Conservation (phyloP, 2,797 vertebrate genomes). For the Chelonia mydas region DNA sequence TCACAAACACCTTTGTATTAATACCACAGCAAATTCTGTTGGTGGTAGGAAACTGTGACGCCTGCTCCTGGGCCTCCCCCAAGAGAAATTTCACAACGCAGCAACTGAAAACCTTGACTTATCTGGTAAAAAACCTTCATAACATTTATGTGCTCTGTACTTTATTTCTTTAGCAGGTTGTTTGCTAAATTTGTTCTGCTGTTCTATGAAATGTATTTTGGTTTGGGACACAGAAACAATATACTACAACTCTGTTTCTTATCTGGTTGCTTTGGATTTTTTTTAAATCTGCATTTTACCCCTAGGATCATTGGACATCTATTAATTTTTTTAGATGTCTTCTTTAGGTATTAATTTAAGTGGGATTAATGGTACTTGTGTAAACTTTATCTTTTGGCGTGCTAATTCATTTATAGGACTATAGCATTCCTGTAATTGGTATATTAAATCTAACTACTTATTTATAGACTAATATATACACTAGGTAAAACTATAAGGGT, state of each 20-base stretch:
- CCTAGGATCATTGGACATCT: neutral
- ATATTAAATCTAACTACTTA: neutral
- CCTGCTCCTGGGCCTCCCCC: accelerated
- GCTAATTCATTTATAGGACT: neutral
- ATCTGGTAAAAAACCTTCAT: neutral
- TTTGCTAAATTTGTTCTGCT: neutral
- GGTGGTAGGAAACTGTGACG: accelerated
- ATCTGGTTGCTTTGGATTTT: neutral
- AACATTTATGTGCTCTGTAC: neutral
- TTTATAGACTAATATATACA: neutral
- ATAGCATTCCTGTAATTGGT: neutral
- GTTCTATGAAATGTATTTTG: neutral
- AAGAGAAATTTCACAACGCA: accelerated
- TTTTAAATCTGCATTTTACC: neutral
- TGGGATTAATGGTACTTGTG: neutral
- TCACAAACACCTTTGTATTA: neutral
- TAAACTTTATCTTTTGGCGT: neutral
- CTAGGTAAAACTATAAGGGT: neutral
- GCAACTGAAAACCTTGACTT: accelerated
- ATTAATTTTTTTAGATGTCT: neutral
- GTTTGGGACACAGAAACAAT: neutral
- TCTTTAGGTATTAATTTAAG: neutral
- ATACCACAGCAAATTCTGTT: neutral
- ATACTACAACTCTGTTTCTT: neutral
- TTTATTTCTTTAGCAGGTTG: neutral